These are phyloP conservation scores for Sinocyclocheilus anshuiensis DNA, from an alignment of 2,113 vertebrate species.

Conservation along the genomic window DNA sequence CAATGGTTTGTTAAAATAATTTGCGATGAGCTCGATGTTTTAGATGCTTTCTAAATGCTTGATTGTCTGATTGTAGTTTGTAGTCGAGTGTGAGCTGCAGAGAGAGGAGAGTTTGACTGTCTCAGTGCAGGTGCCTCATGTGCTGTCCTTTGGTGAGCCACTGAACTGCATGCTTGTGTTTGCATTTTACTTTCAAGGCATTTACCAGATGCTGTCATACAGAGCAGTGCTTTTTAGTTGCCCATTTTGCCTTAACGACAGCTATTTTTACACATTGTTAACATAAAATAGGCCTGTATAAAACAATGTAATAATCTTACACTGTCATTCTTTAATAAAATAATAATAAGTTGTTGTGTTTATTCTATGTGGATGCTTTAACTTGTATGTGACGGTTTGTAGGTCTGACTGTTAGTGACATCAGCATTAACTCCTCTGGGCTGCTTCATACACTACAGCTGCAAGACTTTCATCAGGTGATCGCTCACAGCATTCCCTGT, in stretches of 20 bases:
- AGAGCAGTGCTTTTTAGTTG: background rate
- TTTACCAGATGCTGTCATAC: background rate
- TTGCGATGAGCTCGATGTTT: background rate
- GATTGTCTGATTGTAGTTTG: conserved; percentile 76
- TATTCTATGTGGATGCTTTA: background rate
- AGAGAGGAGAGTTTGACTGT: conserved; percentile 77
- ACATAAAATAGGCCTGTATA: background rate
- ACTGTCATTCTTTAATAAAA: background rate
- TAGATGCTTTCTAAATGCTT: background rate
- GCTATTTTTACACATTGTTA: background rate
- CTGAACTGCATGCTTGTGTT: background rate
- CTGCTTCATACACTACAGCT: conserved; percentile 85
- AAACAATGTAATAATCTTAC: background rate
- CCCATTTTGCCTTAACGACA: background rate
- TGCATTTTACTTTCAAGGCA: conserved; percentile 3
- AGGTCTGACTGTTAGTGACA: conserved; percentile 85
- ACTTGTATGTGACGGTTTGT: conserved; percentile 53
- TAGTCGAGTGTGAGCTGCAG: conserved; percentile 92
- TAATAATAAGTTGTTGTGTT: background rate
- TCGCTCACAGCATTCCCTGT: background rate
- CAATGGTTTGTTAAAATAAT: background rate
- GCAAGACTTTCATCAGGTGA: conserved; percentile 88
- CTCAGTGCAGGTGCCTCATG: conserved; percentile 82
- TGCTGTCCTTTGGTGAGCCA: conserved; percentile 90
- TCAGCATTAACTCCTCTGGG: conserved; percentile 82